Conservation (phyloP, 2,797 vertebrate species). For the Intellagama lesueurii region DNA sequence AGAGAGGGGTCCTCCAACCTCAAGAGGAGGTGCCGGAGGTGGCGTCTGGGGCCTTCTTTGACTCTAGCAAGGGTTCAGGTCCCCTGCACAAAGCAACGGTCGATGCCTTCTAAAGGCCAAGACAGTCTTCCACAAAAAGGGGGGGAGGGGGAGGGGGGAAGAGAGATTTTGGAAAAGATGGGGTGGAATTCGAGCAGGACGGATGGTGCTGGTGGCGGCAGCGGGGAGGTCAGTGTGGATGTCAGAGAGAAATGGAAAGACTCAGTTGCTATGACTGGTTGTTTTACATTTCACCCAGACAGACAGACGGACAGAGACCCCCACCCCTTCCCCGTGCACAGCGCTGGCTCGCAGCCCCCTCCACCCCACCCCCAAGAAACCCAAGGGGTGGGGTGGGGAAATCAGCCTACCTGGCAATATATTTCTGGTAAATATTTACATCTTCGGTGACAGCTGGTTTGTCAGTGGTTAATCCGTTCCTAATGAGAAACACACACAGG, state of each 20-base stretch:
- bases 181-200: not conserved
- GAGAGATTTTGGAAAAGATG: not conserved
- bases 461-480: conserved; percentile 98
- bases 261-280: conserved; percentile 33
- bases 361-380: conserved; percentile 65
- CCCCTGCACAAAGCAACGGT: no score
- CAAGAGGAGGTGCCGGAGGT: not conserved
- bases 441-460: conserved; percentile 94
- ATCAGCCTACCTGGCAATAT: conserved; percentile 99
- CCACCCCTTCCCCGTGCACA: conserved; percentile 12
- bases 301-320: conserved; percentile 37
- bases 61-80: not conserved
- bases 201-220: not conserved
- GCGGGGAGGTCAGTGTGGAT: conserved; percentile 47
- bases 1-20: not conserved
- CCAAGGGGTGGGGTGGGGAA: conserved; percentile 32
- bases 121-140: not conserved
- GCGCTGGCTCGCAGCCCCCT: conserved; percentile 22
- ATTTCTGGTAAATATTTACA: conserved; percentile 99
- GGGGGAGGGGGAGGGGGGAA: no score
- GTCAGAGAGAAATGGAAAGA: conserved; percentile 58
- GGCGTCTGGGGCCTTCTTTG: not conserved
- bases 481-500: conserved; percentile 84
- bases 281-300: conserved; percentile 40
- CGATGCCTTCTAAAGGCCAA: not conserved